Conservation (phyloP, 2,888 invertebrate genomes). For the Dorcus hopei region DNA sequence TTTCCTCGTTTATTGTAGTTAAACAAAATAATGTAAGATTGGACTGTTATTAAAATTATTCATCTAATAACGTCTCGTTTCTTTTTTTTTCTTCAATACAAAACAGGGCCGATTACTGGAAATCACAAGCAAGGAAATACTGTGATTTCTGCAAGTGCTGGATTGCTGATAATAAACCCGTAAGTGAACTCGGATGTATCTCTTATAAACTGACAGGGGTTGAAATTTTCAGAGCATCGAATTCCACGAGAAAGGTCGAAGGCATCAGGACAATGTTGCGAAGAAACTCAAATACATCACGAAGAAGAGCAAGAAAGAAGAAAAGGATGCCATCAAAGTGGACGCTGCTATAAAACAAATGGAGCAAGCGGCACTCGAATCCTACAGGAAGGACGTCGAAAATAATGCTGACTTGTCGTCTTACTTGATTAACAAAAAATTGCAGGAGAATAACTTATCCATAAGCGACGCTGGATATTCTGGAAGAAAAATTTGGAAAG, state of each 20-base stretch:
- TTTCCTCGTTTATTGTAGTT: background rate
- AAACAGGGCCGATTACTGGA: slow-evolving; percentile 92
- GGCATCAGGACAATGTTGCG: slow-evolving; percentile 89
- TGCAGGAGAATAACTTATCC: slow-evolving; percentile 39
- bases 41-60: slow-evolving; percentile 5
- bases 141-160: slow-evolving; percentile 99
- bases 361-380: slow-evolving; percentile 86
- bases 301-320: slow-evolving; percentile 77
- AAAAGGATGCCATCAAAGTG: slow-evolving; percentile 72
- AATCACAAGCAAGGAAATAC: slow-evolving; percentile 90
- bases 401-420: slow-evolving; percentile 63
- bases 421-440: slow-evolving; percentile 47
- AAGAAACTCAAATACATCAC: slow-evolving; percentile 81
- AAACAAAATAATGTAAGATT: slow-evolving; percentile 5
- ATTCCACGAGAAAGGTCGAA: slow-evolving; percentile 90
- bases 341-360: slow-evolving; percentile 80
- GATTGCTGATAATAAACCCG: slow-evolving; percentile 95
- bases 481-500: slow-evolving; percentile 66
- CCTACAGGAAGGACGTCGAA: slow-evolving; percentile 82
- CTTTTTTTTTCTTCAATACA: background rate
- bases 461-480: slow-evolving; percentile 27
- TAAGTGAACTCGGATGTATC: slow-evolving; percentile 47
- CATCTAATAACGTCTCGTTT: background rate
- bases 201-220: background rate
- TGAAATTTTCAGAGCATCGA: slow-evolving; percentile 72